Conservation (phyloP, 2,797 vertebrate genomes). For the Lates japonicus region DNA sequence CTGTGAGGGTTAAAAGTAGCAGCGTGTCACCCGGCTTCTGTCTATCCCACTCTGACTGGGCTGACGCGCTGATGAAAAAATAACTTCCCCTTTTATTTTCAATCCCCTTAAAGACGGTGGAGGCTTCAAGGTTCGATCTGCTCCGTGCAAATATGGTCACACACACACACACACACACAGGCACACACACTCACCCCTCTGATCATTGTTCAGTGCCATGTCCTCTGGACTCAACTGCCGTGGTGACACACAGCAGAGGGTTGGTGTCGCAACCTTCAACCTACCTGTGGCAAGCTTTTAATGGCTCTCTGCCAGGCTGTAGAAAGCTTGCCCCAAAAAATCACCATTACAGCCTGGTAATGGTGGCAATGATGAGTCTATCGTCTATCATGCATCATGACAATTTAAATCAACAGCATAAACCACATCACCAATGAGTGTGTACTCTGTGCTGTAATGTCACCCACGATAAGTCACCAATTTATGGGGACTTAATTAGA, state of each 20-base stretch:
- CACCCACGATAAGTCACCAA: constrained; percentile 52
- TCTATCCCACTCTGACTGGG: constrained; percentile 1
- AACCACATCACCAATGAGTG: constrained; percentile 48
- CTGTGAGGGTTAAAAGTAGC: neutral
- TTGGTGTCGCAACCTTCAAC: constrained; percentile 41
- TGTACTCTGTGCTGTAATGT: constrained; percentile 64
- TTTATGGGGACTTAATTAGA: constrained; percentile 69
- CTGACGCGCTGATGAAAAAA: constrained; percentile 21
- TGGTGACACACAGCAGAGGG: constrained; percentile 61
- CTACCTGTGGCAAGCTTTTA: constrained; percentile 70
- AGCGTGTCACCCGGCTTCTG: neutral
- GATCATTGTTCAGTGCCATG: constrained; percentile 58
- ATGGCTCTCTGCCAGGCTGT: constrained; percentile 15
- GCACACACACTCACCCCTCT: neutral
- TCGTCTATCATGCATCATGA: constrained; percentile 32
- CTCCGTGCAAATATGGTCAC: constrained; percentile 78
- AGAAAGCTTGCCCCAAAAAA: neutral
- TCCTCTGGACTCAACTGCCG: constrained; percentile 63
- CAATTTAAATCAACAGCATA: constrained; percentile 64
- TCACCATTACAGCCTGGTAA: neutral
- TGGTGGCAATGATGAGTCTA: constrained; percentile 3
- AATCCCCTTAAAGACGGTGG: constrained; percentile 16
- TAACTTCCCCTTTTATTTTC: constrained; percentile 44
- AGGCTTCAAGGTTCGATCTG: constrained; percentile 43
- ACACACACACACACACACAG: no score